Base-by-base conservation (phyloP, 2,888 invertebrate species). In the Drosophila melanocephala region DNA sequence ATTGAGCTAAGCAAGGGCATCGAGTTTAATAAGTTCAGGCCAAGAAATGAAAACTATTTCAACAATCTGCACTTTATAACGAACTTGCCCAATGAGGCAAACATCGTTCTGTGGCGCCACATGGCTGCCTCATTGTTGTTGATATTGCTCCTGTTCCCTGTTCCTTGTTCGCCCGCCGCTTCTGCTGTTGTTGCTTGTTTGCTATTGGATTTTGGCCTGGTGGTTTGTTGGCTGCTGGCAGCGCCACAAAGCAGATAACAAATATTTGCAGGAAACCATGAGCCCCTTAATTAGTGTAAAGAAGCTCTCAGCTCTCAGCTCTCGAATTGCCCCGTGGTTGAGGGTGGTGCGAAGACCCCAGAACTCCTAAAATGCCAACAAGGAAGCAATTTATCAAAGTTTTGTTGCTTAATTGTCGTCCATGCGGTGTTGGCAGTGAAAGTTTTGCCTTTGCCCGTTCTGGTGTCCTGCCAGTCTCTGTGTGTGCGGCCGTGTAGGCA, bases 321-420 rank as follows among this genome's bases (percentile, higher is more conserved):
- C 67, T 63, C 44, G 50, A 63, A 58, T 22, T 51, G 61, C 55
- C 56, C 63, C 32, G 39, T 32, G 60, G 59, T 47, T 16, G 56
- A 1, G 19, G 33, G 30, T 16, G 10, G 42, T 22, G 47, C 26
- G 28, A 52, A 55, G 61, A 33, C 42, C 16, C 47, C 50, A 53
- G 75, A 68, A 75, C 83, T 81, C 86, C 84, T 88, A 88, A 90
- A 88, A 77, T 80, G 84, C 79, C 76, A 79, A 75, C 80, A 84
- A 85, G 92, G 91, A 92, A 91, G 87, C 81, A 87, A 88, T 91
- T 91, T 90, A 90, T 91, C 91, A 91, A 91, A 89, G 87, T 90
- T 87, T 86, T 91, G 84, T 83, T 84, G 87, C 87, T 91, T 91
- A 90, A 88, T 89, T 91, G 89, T 91, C 87, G 90, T 88, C 82